Conservation (phyloP, 53 echinoderm and acorn worm species). For the Mesocentrotus franciscanus region DNA sequence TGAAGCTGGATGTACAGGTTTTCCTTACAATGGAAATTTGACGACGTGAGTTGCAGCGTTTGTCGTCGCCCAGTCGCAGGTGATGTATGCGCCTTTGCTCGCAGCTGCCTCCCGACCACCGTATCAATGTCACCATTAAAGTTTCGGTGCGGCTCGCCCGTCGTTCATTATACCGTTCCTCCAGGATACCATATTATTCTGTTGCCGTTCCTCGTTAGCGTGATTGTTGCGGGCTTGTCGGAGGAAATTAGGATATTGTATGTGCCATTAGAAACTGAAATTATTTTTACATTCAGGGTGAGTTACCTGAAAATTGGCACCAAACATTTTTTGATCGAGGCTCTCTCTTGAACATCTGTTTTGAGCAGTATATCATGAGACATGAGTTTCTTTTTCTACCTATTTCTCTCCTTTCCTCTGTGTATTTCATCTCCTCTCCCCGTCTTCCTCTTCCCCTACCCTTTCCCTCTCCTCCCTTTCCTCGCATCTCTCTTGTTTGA, state of each 20-base stretch:
- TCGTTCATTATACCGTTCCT: constrained; percentile 53
- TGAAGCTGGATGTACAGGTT: constrained; percentile 21
- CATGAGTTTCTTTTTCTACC: neutral
- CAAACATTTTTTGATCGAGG: neutral
- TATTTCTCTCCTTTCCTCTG: neutral
- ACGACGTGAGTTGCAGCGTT: constrained; percentile 46
- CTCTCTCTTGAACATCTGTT: neutral
- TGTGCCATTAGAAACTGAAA: constrained; percentile 43
- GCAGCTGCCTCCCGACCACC: constrained; percentile 62
- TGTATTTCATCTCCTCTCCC: neutral
- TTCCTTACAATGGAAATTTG: constrained; percentile 63
- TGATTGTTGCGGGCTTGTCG: constrained; percentile 16
- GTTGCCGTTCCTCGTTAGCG: constrained; percentile 30
- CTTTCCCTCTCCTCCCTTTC: neutral
- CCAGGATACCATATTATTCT: neutral
- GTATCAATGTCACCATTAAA: constrained; percentile 61
- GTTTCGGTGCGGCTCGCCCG: constrained; percentile 36
- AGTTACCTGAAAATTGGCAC: neutral
- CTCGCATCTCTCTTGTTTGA: neutral
- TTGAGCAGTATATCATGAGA: neutral
- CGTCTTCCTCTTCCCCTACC: neutral
- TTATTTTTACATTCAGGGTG: constrained; percentile 22
- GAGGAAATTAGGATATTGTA: constrained; percentile 35
- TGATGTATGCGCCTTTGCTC: constrained; percentile 59
- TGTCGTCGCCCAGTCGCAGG: constrained; percentile 57